These are phyloP conservation scores for Globodera ellingtonae DNA, from an alignment of 1,140 invertebrate species.

Conservation along the genomic window DNA sequence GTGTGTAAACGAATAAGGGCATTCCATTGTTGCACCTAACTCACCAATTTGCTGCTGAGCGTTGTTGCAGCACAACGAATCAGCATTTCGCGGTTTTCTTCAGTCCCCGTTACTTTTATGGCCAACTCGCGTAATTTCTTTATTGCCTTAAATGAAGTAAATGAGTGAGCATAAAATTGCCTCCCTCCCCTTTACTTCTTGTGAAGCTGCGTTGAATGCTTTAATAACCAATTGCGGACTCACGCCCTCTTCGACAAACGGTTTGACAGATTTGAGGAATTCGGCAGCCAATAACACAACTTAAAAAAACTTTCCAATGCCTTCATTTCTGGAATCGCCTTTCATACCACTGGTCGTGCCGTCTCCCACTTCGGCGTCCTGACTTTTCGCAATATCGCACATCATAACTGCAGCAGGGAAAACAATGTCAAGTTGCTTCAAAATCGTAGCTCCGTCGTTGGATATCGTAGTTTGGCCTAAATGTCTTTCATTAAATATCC, in stretches of 20 bases:
- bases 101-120: constrained; percentile 73
- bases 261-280: constrained; percentile 90
- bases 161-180: neutral
- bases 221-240: constrained; percentile 89
- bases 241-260: constrained; percentile 93
- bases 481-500: constrained; percentile 10
- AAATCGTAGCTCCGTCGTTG: constrained; percentile 98
- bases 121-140: constrained; percentile 83
- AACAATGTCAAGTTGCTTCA: constrained; percentile 93
- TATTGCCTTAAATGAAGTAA: constrained; percentile 70
- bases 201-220: constrained; percentile 79
- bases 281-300: constrained; percentile 93
- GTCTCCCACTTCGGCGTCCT: constrained; percentile 88
- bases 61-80: constrained; percentile 94
- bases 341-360: constrained; percentile 58
- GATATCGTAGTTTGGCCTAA: constrained; percentile 89
- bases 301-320: constrained; percentile 61
- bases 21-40: neutral
- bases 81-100: constrained; percentile 76
- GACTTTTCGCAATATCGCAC: constrained; percentile 98
- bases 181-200: constrained; percentile 68
- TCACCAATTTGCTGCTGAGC: constrained; percentile 69
- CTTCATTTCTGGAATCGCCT: constrained; percentile 14
- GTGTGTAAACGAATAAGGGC: neutral
- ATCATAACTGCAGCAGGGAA: constrained; percentile 96